Evolutionary conservation across 2,888 invertebrate genomes (phyloP).

Genomic region (Allolobophora icterica): DNA sequence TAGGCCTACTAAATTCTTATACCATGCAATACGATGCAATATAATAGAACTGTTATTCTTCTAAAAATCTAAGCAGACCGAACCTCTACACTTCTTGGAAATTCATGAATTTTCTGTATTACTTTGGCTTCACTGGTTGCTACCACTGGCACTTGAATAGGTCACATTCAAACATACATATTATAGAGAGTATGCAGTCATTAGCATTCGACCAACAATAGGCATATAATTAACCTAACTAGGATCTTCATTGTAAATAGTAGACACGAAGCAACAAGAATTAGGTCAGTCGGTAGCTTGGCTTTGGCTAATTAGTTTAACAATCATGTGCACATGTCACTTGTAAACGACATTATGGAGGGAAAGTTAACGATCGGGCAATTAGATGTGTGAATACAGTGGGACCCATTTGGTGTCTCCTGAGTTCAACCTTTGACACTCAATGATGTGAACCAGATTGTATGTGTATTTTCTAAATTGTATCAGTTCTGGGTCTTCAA

Average conservation of each 20-base stretch:
- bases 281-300: neutral
- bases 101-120: too few species aligned
- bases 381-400: neutral
- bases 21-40: too few species aligned
- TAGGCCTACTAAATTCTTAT: too few species aligned
- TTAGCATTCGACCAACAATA: neutral
- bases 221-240: neutral
- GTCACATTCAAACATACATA: too few species aligned
- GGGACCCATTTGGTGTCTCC: neutral
- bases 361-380: neutral
- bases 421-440: neutral
- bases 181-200: neutral
- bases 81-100: too few species aligned
- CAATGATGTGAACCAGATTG: too few species aligned
- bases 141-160: too few species aligned
- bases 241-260: neutral
- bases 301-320: neutral
- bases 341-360: neutral
- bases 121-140: too few species aligned
- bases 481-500: too few species aligned
- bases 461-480: too few species aligned
- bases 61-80: too few species aligned
- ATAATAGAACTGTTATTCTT: too few species aligned
- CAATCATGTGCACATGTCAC: neutral
- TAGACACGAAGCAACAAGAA: neutral